Evolutionary conservation across 2,888 invertebrate genomes (phyloP), one percentile per base, ranked within the genome.

Genomic region (Bellardia pandia): DNA sequence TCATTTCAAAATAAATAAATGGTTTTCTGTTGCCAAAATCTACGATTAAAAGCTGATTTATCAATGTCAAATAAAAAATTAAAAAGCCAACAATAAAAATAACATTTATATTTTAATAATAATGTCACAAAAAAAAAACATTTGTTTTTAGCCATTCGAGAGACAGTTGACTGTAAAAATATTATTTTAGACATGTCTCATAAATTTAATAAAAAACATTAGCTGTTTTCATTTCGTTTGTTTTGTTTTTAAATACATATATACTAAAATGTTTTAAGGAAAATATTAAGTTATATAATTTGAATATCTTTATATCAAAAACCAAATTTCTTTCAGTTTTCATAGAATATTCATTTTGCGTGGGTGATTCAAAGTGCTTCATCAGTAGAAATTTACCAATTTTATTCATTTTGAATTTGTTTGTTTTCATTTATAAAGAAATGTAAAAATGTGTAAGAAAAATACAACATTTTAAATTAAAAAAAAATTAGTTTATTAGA

Each of bases 11-110:
- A 87, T 87, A 87, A 87, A 87, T 87, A 87, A 87, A 87, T 87
- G 83, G 83, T 79, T 78, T 88, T 86, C 82, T 86, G 89, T 90
- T 93, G 93, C 93, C 93, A 93, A 93, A 90, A 92, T 91, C 91
- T 89, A 91, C 91, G 91, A 93, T 93, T 93, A 93, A 93, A 93
- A 90, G 91, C 91, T 88, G 90, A 90, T 93, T 91, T 91, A 91
- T 93, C 93, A 93, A 91, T 92, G 92, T 92, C 91, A 88, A 71
- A 84, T 71, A 75, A 40, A 75, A 85, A 80, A 37, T 71, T 45
- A 69, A 11, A 77, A 48, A 72, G 9, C 42, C 7, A 80, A 16
- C 42, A 45, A 56, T 51, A 64, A 64, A 68, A 40, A 7, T n/a
- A 14, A 69, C 60, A 30, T 48, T 11, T 23, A 45, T 66, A 66